These are phyloP conservation scores for Morone chrysops DNA, from an alignment of 2,113 vertebrate species.

Conservation along the genomic window DNA sequence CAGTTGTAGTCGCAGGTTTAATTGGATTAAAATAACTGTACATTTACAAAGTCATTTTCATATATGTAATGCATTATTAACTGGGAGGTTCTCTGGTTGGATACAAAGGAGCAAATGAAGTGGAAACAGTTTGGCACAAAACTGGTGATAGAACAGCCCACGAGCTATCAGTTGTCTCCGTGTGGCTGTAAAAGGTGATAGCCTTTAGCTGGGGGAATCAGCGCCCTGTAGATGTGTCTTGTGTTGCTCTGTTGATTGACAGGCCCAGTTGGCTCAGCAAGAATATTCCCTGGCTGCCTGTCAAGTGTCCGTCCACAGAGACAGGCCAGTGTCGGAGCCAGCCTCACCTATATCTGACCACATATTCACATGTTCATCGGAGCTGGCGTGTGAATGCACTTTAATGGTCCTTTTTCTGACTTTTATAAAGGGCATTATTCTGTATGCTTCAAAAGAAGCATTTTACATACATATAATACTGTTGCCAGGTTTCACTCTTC, in stretches of 20 bases:
- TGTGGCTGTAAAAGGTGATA: slow-evolving; percentile 21
- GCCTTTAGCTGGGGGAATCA: background rate
- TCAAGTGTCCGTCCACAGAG: slow-evolving; percentile 2
- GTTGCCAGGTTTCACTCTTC: slow-evolving; percentile 49
- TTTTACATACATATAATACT: slow-evolving; percentile 48
- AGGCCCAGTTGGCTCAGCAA: slow-evolving; percentile 31
- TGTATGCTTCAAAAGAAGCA: slow-evolving; percentile 63
- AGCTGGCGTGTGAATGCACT: slow-evolving; percentile 71
- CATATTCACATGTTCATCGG: slow-evolving; percentile 2
- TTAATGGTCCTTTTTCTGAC: slow-evolving; percentile 69
- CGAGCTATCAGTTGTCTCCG: background rate
- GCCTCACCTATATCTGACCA: slow-evolving; percentile 16
- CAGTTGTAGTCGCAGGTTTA: background rate
- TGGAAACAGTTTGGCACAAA: background rate
- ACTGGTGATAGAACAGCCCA: background rate
- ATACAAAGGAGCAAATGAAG: background rate
- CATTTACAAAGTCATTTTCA: background rate
- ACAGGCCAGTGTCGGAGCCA: background rate
- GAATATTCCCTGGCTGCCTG: slow-evolving; percentile 22
- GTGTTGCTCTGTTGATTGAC: slow-evolving; percentile 42
- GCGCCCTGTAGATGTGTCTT: slow-evolving; percentile 21
- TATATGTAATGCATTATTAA: background rate
- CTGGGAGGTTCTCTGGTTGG: background rate
- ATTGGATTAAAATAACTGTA: background rate
- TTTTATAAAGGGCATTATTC: slow-evolving; percentile 32